A percentile compares a stretch with the other conserved stretches of the same genome.
Conservation (phyloP, 2,888 invertebrate genomes). For the Catocala sponsa region DNA sequence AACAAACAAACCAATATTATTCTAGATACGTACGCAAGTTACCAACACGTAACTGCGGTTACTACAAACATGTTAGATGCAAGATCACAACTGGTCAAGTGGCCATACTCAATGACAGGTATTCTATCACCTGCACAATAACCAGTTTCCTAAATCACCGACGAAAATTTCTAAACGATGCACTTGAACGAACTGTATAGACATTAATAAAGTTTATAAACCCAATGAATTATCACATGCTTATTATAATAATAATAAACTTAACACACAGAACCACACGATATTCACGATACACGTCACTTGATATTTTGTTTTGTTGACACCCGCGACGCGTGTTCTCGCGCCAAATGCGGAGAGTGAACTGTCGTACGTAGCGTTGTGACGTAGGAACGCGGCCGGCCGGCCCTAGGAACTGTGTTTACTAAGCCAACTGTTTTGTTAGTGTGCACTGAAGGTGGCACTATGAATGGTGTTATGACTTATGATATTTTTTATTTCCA, state of each 20-base stretch:
- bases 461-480: constrained; percentile 37
- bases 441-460: constrained; percentile 47
- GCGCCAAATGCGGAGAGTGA: constrained; percentile 31
- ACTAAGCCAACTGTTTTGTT: constrained; percentile 36
- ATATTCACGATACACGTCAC: constrained; percentile 47
- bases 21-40: too few species aligned
- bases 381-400: constrained; percentile 31
- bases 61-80: constrained; percentile 12
- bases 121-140: constrained; percentile 39
- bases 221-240: constrained; percentile 42
- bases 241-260: constrained; percentile 13
- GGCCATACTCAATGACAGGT: constrained; percentile 20
- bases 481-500: constrained; percentile 23
- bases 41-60: neutral
- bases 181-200: constrained; percentile 8
- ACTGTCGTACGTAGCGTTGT: constrained; percentile 28
- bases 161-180: constrained; percentile 11
- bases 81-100: constrained; percentile 26
- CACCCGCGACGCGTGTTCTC: constrained; percentile 34
- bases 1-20: neutral
- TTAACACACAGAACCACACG: constrained; percentile 42
- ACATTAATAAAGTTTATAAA: constrained; percentile 22
- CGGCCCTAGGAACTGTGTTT: constrained; percentile 38
- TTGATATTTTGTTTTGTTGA: constrained; percentile 34
- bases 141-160: constrained; percentile 41